Percentiles rank a stretch among this genome's conserved stretches.
Conservation (phyloP, 2,797 vertebrate genomes). For the Nannoperca australis region DNA sequence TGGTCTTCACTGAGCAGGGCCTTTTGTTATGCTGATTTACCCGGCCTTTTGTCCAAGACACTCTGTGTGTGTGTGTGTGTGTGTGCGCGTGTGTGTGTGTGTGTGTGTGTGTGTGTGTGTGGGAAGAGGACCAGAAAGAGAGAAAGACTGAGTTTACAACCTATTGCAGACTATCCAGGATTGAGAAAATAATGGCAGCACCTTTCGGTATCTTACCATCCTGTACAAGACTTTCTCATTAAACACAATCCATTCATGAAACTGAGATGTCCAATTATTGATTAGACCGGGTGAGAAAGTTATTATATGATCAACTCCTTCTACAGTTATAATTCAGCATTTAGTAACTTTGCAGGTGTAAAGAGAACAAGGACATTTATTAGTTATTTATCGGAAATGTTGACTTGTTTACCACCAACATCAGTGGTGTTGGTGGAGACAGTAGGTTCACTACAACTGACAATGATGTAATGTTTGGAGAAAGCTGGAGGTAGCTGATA, state of each 20-base stretch:
- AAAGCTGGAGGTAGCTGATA: background rate
- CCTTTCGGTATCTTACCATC: background rate
- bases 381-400: background rate
- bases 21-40: conserved; percentile 92
- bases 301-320: background rate
- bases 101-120: conserved; percentile 31
- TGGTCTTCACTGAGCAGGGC: conserved; percentile 72
- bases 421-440: background rate
- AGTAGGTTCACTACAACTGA: background rate
- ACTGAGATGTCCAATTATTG: background rate
- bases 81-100: conserved; percentile 29
- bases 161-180: background rate
- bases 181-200: background rate
- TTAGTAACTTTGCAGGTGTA: background rate
- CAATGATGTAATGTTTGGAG: conserved; percentile 8
- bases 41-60: conserved; percentile 80
- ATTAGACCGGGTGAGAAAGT: background rate
- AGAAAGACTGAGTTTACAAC: conserved; percentile 44
- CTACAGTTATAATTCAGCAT: background rate
- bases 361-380: background rate
- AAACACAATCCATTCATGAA: background rate
- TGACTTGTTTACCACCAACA: conserved; percentile 1
- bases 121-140: conserved; percentile 34
- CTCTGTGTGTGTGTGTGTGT: conserved; percentile 43
- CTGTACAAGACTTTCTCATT: background rate